Base-by-base conservation (phyloP, 2,888 invertebrate species). In the Cosmia trapezina region DNA sequence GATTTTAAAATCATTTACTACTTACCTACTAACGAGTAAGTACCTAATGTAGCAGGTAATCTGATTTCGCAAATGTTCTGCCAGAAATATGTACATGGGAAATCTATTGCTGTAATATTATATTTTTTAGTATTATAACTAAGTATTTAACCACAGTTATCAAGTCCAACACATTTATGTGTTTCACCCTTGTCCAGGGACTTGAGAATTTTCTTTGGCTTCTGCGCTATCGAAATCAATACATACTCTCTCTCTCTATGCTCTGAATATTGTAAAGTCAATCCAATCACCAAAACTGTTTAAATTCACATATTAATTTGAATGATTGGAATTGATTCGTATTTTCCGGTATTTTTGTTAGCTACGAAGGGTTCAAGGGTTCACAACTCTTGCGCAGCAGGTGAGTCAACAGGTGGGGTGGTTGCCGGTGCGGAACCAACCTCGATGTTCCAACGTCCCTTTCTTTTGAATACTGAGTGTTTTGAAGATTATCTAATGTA, bases 381-480 rank as follows among this genome's bases (percentile, higher is more conserved):
- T 86, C 88, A 86, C 83, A 86, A 88, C 88, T 86, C 87, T 87
- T 83, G 83, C 83, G 86, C 83, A 90, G 91, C 95, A 95, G 95
- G 95, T 96, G 96, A 96, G 91, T 95, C 94, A 94, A 91, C 94
- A 94, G 94, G 95, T 95, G 93, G 96, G 96, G 96, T 96, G 95
- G 70, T 80, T 89, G 88, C 72, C 88, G 91, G 88, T 83, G 94
- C 94, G 95, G 92, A 94, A 95, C 95, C 90, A 85, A 89, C 84
- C 71, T 80, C 83, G 86, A 64, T 66, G 65, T 81, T 86, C 84
- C 80, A 79, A 82, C 81, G 83, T 74, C 87, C 89, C 87, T 86
- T 86, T 84, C 83, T 77, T 81, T 76, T 51, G 54, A 75, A 76
- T 68, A 61, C 72, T 61, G n/a, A 56, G 33, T 70, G 77, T 71